phyloP scores from a whole-genome alignment of 2,888 invertebrate genomes.

The Synergus umbraculus region DNA sequence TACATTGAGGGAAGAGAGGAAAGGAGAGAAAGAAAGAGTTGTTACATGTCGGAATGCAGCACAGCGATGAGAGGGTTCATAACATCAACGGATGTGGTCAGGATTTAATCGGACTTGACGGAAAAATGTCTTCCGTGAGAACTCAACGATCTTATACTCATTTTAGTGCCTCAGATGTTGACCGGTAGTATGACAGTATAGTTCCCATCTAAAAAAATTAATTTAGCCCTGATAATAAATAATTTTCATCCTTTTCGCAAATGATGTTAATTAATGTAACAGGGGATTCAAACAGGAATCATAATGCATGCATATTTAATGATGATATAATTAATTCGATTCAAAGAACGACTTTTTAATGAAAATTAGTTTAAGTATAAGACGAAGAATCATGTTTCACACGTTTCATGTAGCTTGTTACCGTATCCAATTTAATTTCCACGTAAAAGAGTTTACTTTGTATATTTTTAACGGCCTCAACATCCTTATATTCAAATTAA shows the following conservation, averaged over 20 bases:
- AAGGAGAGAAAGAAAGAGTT: slow-evolving; percentile 60
- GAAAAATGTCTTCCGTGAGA: slow-evolving; percentile 77
- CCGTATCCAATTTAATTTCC: slow-evolving; percentile 25
- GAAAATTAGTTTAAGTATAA: too few relatives aligned
- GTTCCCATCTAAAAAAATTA: too few relatives aligned
- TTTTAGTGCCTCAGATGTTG: too few relatives aligned
- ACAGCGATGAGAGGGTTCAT: slow-evolving; percentile 63
- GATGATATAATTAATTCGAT: too few relatives aligned
- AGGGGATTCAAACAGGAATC: too few relatives aligned
- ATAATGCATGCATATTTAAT: too few relatives aligned
- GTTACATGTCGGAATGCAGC: slow-evolving; percentile 72
- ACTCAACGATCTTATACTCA: slow-evolving; percentile 51
- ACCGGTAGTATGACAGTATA: too few relatives aligned
- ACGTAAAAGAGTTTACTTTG: slow-evolving; percentile 4
- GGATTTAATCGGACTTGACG: slow-evolving; percentile 72
- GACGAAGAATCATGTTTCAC: too few relatives aligned
- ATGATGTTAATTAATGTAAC: too few relatives aligned
- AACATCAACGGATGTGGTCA: slow-evolving; percentile 76
- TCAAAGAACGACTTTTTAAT: too few relatives aligned
- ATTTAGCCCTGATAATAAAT: too few relatives aligned
- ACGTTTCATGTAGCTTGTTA: not conserved
- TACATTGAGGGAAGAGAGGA: slow-evolving; percentile 56
- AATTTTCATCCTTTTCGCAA: too few relatives aligned
- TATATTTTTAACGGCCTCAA: not conserved
- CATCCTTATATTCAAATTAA: not conserved